Evolutionary conservation across 2,113 vertebrate species (phyloP), one percentile per base, ranked within the genome.

Genomic region (Mesocricetus auratus): DNA sequence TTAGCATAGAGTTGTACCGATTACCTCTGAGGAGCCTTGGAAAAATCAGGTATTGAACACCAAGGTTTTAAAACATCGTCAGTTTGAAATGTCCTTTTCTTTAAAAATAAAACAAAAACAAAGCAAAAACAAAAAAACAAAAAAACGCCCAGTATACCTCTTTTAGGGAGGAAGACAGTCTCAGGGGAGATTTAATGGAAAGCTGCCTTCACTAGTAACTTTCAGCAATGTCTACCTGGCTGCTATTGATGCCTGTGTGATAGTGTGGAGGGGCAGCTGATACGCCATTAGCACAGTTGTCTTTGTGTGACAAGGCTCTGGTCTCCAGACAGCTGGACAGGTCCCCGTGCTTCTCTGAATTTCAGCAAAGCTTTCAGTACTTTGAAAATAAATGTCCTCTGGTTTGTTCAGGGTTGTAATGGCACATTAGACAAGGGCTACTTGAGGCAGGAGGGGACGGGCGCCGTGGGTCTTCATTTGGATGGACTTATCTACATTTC

Each of bases 21-120:
- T 96, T 91, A 77, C 82, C 89, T 94, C 91, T 75, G 82, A 93
- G 88, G 74, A 96, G 94, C 95, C 36, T 58, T 45, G 83, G 53
- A 90, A 83, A 97, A 97, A 89, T 21, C 87, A 94, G 94, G 82
- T 91, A 94, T 91, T 90, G 68, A 95, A 81, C 1, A 50, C 17
- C 24, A 71, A 47, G 79, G 73, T 45, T 93, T 97, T 97, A 86
- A 91, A 91, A n/a, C 24, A 77, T 7, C 69, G 62, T 60, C 13
- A 82, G 53, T 0, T 79, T 82, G 94, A 89, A 50, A 81, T 45
- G 56, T 36, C 7, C 22, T 58, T 53, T 47, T 8, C 0, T 0
- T 11, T 73, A 42, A 92, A 42, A 58, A 53, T 9, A 53, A 50
- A 53, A 53, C 50, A 8, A 53, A 53, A 53, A 8, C 50, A 53